Evolutionary conservation across 2,113 vertebrate species (phyloP).

Genomic region (Acanthisitta chloris): DNA sequence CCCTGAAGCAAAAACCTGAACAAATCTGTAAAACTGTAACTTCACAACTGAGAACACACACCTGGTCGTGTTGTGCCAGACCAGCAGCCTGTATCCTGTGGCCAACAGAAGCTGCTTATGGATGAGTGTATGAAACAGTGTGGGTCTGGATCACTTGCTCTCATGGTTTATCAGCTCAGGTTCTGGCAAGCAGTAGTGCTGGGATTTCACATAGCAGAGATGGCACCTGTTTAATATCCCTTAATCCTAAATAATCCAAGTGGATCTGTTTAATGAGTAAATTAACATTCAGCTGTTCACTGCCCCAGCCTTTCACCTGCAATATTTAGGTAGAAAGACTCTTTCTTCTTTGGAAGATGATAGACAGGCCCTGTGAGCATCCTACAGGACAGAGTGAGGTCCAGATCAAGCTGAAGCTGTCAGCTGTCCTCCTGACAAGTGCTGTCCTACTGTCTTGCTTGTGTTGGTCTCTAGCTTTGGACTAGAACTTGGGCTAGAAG

Average conservation of each 20-base stretch:
- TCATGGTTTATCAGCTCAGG: background rate
- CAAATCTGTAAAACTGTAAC: background rate
- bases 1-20: background rate
- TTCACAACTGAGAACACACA: background rate
- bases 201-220: background rate
- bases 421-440: background rate
- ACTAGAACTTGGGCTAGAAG: background rate
- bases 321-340: background rate
- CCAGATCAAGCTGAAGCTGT: background rate
- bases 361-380: background rate
- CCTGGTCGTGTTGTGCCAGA: background rate
- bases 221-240: background rate
- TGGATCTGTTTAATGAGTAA: background rate
- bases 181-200: background rate
- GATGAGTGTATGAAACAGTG: rapidly evolving
- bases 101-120: background rate
- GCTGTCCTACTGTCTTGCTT: background rate
- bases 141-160: rapidly evolving
- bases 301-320: background rate
- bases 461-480: background rate
- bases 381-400: background rate
- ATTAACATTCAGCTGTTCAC: background rate
- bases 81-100: background rate
- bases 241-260: background rate
- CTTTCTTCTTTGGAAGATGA: background rate